These are phyloP conservation scores for Tribolium freemani DNA, from an alignment of 2,888 invertebrate species.

Conservation along the genomic window DNA sequence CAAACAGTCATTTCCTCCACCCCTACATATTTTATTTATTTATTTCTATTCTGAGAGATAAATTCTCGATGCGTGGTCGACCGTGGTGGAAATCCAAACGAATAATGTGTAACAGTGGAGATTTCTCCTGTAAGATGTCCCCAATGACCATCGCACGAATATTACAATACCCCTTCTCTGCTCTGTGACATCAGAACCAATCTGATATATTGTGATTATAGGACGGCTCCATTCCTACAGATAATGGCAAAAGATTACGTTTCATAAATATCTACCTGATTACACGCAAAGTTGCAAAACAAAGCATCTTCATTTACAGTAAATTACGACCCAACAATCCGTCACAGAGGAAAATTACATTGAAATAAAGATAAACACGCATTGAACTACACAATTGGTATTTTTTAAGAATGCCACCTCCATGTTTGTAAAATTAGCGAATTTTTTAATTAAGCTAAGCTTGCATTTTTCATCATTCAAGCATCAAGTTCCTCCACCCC, in stretches of 20 bases:
- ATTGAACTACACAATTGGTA: too few species aligned
- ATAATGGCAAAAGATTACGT: constrained; percentile 28
- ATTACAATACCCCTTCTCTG: constrained; percentile 44
- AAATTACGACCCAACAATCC: not conserved
- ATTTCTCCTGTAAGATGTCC: constrained; percentile 36
- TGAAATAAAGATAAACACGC: too few species aligned
- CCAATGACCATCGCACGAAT: constrained; percentile 38
- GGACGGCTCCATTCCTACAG: constrained; percentile 24
- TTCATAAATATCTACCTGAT: constrained; percentile 24
- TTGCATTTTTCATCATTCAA: not conserved
- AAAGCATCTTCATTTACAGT: not conserved
- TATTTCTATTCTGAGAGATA: not conserved
- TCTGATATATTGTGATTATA: constrained; percentile 37
- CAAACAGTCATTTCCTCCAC: not conserved
- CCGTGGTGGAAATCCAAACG: constrained; percentile 26
- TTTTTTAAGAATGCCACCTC: too few species aligned
- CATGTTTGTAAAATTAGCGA: not conserved
- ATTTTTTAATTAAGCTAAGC: not conserved
- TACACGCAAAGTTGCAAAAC: constrained; percentile 1
- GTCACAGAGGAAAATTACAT: too few species aligned
- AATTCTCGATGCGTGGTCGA: not conserved
- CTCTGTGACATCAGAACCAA: constrained; percentile 39
- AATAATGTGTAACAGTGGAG: constrained; percentile 10
- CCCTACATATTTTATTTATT: not conserved
- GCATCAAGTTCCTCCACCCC: not conserved